A percentile compares a stretch with the other conserved stretches of the same genome.
Evolutionary conservation across 1,140 invertebrate species (phyloP).

Genomic region (Hylyphantes graminicola): DNA sequence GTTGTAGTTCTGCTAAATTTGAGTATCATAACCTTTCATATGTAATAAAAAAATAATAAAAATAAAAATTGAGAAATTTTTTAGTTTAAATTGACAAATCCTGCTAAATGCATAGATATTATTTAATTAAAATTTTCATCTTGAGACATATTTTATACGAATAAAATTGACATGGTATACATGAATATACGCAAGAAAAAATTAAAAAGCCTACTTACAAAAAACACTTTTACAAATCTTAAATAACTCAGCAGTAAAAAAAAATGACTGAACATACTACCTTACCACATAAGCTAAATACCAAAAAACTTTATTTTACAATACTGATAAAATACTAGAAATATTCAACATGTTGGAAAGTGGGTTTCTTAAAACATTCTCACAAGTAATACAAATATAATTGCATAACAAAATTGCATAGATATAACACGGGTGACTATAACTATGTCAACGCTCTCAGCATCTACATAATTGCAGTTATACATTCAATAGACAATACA

Average conservation of each 20-base stretch:
- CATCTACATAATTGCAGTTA: slow-evolving; percentile 13
- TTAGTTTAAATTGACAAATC: too few species aligned
- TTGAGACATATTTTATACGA: too few species aligned
- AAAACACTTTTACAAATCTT: too few species aligned
- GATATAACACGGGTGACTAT: slow-evolving; percentile 19
- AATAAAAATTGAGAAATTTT: too few species aligned
- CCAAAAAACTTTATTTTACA: slow-evolving; percentile 12
- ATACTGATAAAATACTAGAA: slow-evolving; percentile 39
- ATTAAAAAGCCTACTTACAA: too few species aligned
- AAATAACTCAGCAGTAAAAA: not conserved
- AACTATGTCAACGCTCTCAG: slow-evolving; percentile 9
- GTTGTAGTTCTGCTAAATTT: too few species aligned
- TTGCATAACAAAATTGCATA: slow-evolving; percentile 31
- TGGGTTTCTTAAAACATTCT: not conserved
- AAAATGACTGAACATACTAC: slow-evolving; percentile 8
- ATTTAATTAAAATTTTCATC: too few species aligned
- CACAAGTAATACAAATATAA: slow-evolving; percentile 24
- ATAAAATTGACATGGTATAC: too few species aligned
- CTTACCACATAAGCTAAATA: not conserved
- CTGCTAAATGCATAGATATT: too few species aligned
- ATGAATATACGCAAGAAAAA: too few species aligned
- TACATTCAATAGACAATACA: slow-evolving; percentile 5
- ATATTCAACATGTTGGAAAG: slow-evolving; percentile 32
- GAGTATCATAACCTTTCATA: too few species aligned
- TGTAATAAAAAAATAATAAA: too few species aligned